Percentiles rank a stretch among this genome's conserved stretches.
Evolutionary conservation across 2,797 vertebrate species (phyloP).

Genomic region (Enteromius thamalakanensis): DNA sequence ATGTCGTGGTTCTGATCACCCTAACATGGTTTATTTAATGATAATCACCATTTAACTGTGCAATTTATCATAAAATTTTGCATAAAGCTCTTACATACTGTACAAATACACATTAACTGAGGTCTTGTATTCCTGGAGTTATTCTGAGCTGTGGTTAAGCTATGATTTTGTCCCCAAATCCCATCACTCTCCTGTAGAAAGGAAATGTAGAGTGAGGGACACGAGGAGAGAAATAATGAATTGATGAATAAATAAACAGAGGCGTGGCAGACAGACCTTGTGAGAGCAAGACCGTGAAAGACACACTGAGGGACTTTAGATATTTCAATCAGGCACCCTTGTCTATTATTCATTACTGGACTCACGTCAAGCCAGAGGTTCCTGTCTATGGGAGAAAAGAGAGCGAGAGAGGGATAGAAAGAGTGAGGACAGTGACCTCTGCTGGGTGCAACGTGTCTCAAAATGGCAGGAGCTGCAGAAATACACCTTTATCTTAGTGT

Average conservation of each 20-base stretch:
- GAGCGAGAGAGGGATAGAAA: conserved; percentile 17
- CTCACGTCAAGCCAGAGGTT: conserved; percentile 53
- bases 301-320: conserved; percentile 56
- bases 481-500: background rate
- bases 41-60: background rate
- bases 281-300: conserved; percentile 52
- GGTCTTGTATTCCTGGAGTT: conserved; percentile 19
- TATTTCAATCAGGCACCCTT: conserved; percentile 59
- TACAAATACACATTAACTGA: background rate
- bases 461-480: background rate
- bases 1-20: background rate
- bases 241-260: conserved; percentile 65
- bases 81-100: background rate
- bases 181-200: conserved; percentile 10
- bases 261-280: conserved; percentile 41
- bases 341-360: conserved; percentile 62
- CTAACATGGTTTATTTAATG: background rate
- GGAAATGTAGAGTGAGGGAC: conserved; percentile 19
- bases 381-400: conserved; percentile 34
- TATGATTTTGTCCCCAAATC: conserved; percentile 7
- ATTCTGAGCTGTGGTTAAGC: conserved; percentile 25
- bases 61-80: background rate
- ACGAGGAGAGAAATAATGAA: conserved; percentile 58
- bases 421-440: conserved; percentile 53
- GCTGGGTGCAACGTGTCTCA: conserved; percentile 22